These are phyloP conservation scores for Probosciger aterrimus DNA, from an alignment of 2,113 vertebrate genomes.

Conservation along the genomic window DNA sequence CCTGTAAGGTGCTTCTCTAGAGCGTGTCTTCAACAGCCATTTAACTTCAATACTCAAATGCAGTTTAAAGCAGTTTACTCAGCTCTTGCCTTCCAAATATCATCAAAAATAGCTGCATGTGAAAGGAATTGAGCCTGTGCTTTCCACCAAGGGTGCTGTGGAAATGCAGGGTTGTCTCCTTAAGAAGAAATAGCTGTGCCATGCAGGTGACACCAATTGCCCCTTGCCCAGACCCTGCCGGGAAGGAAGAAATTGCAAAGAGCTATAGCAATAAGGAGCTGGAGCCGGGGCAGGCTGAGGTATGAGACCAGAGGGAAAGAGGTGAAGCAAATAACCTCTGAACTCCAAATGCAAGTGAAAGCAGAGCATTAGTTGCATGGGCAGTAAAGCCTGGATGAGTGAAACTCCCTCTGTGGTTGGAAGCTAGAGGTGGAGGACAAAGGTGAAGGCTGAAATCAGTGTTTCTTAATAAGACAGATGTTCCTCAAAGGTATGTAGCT, in stretches of 20 bases:
- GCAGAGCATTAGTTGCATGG: background rate
- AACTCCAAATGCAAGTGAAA: background rate
- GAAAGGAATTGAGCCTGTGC: background rate
- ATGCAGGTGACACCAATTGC: background rate
- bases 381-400: background rate
- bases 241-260: background rate
- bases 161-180: background rate
- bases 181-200: background rate
- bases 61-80: background rate
- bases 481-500: background rate
- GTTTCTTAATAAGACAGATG: background rate
- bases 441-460: background rate
- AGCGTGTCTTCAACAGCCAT: accelerated
- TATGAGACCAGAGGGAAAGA: background rate
- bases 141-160: background rate
- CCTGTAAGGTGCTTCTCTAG: background rate
- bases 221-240: background rate
- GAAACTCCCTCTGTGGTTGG: background rate
- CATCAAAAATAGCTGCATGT: background rate
- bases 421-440: background rate
- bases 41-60: background rate
- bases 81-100: background rate
- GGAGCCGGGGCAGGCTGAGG: background rate
- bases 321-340: background rate
- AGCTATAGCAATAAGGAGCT: background rate